These are phyloP conservation scores for Lucilia sericata DNA, from an alignment of 1,140 invertebrate genomes.

Conservation along the genomic window DNA sequence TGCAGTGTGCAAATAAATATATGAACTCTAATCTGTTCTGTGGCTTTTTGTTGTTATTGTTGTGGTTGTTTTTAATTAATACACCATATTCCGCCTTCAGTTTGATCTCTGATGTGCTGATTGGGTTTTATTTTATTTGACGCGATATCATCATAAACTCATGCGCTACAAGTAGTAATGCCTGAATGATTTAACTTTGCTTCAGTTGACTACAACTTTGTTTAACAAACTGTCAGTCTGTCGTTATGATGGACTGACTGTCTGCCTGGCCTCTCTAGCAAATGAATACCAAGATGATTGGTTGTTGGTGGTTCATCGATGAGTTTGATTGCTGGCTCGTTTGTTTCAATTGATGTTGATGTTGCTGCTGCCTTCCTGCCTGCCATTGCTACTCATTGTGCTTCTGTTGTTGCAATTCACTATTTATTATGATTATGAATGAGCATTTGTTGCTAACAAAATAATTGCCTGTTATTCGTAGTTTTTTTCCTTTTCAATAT, in stretches of 20 bases:
- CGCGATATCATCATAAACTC: not conserved
- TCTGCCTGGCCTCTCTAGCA: no score
- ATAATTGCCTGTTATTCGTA: not conserved
- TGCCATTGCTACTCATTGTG: not conserved
- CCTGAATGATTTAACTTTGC: constrained; percentile 10
- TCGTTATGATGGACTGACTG: no score
- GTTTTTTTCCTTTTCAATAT: no score
- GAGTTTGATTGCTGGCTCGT: constrained; percentile 3
- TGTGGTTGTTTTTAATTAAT: not conserved
- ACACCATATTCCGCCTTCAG: not conserved
- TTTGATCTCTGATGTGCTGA: not conserved
- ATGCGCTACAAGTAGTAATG: not conserved
- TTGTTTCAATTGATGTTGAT: constrained; percentile 9
- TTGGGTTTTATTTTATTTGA: not conserved
- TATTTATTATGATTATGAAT: constrained; percentile 13
- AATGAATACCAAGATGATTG: no score
- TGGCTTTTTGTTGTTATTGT: not conserved
- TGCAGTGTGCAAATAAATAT: no score
- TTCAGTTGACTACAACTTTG: not conserved
- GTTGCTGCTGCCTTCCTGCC: not conserved
- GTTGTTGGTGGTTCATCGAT: not conserved
- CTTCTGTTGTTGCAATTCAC: not conserved
- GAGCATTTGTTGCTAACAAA: constrained; percentile 4
- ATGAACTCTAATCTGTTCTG: no score
- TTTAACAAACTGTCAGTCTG: no score